Base-by-base conservation (phyloP, 2,113 vertebrate genomes). In the Myotis davidii region DNA sequence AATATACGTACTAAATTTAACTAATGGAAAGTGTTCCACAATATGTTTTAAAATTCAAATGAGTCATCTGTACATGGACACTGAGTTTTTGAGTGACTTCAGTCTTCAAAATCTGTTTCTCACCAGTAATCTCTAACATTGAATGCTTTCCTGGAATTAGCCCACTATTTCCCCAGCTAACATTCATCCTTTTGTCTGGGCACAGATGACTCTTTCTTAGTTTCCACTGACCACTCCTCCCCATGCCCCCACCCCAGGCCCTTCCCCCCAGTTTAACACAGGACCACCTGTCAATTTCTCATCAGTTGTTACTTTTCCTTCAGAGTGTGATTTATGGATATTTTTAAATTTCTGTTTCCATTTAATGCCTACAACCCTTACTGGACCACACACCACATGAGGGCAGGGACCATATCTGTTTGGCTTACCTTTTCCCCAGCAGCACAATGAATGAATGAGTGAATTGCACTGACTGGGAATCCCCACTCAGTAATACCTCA, bases 61-160 rank as follows among this genome's bases (percentile, higher is more conserved):
- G 37, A 70, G 5, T 95, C 42, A 52, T 23, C 37, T 92, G 50
- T 32, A 48, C 61, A 34, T 65, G 83, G 34, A 79, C 25, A n/a
- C n/a, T 77, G 73, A n/a, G 25, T 5, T 52, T 97, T 56, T 90
- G 11, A 93, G 48, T 92, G 81, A 81, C 20, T 84, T 88, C 13
- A 50, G 6, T 85, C 29, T 91, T 54, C 42, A 56, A 48, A 86
- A 69, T 67, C 64, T 90, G 17, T 74, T 81, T 69, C 54, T 95
- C n/a, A 82, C 34, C 12, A 34, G 54, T 59, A 77, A 85, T 25
- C 8, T 39, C 77, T 56, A 72, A 76, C 37, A 3, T 42, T 74
- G 7, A 88, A 48, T 64, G 61, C 45, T 86, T 93, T 69, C 61
- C 69, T 2, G 6, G 65, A 72, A 27, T n/a, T 20, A 69, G 21